Base-by-base conservation (phyloP, 2,113 vertebrate genomes). In the Erinaceus europaeus region DNA sequence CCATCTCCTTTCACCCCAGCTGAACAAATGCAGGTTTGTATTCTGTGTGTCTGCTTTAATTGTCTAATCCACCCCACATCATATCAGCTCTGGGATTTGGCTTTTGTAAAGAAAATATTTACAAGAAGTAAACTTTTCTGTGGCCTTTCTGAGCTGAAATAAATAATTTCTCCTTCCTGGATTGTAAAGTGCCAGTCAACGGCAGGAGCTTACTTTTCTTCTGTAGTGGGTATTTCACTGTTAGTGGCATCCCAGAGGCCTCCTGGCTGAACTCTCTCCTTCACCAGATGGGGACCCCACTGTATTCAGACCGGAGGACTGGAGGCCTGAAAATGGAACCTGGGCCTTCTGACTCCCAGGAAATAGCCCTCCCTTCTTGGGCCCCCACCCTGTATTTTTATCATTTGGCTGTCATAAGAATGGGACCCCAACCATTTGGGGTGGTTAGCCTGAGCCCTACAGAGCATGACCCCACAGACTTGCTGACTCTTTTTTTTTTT, bases 21-120 rank as follows among this genome's bases (percentile, higher is more conserved):
- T 95, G 97, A 96, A 95, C 97, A 95, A 96, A 96, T 86, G 95
- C 96, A 94, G 97, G 95, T 98, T 93, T 91, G 96, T 87, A 85
- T 93, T 96, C 69, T 73, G 61, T 92, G 97, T 48, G 91, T 88
- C 96, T 65, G 93, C 95, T 94, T 95, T 97, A 96, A 84, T 95
- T 96, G 96, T 90, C 91, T 94, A 36, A 4, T 84, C 93, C 42
- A 0, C 86, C 32, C 86, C 38, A 21, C 78, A 82, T 80, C 86
- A 40, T 25, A 2, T 91, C 88, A 38, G 61, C 88, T 34, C 77
- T 61, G 84, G 13, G 42, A 73, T 68, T 73, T 73, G 90, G 90
- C 75, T 94, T 93, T 73, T 36, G n/a, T 21, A 42, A 65, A 92
- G 95, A 90, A 92, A 92, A 65, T 91, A 86, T 96, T 94, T 80